Conservation (phyloP, 2,888 invertebrate genomes). For the Phrixothrix hirtus region DNA sequence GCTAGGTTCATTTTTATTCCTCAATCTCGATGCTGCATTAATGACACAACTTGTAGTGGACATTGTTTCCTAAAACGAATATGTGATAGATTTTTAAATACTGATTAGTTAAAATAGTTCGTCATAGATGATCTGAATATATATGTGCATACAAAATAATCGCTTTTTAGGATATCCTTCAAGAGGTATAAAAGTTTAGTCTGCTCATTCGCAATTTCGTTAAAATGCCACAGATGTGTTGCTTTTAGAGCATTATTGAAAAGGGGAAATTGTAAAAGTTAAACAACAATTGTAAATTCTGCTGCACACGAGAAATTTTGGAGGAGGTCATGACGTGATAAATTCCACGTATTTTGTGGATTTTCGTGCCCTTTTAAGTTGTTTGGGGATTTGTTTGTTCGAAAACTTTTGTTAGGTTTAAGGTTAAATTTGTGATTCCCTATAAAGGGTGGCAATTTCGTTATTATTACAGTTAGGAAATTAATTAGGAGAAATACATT, state of each 20-base stretch:
- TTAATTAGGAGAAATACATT: background rate
- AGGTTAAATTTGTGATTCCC: conserved; percentile 2
- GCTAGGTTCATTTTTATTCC: too few relatives aligned
- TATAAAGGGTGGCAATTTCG: conserved; percentile 12
- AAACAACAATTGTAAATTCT: conserved; percentile 8
- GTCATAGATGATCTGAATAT: background rate
- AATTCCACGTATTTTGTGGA: conserved; percentile 9
- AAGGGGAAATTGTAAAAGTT: conserved; percentile 3
- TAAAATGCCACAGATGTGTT: too few relatives aligned
- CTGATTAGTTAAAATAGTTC: background rate
- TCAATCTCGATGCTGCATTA: too few relatives aligned
- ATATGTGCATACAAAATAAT: background rate
- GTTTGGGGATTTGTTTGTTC: conserved; percentile 12
- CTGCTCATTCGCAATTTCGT: background rate
- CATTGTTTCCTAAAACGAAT: too few relatives aligned
- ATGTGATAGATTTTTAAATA: too few relatives aligned
- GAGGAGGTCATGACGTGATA: conserved; percentile 9
- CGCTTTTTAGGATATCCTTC: too few relatives aligned
- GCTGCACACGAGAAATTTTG: background rate
- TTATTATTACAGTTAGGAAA: conserved; percentile 1
- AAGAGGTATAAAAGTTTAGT: background rate
- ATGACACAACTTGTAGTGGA: too few relatives aligned
- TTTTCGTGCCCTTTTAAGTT: conserved; percentile 15
- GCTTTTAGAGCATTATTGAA: too few relatives aligned
- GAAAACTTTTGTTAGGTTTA: conserved; percentile 8